Base-by-base conservation (phyloP, 2,797 vertebrate species). In the Chaetodon trifasciatus region DNA sequence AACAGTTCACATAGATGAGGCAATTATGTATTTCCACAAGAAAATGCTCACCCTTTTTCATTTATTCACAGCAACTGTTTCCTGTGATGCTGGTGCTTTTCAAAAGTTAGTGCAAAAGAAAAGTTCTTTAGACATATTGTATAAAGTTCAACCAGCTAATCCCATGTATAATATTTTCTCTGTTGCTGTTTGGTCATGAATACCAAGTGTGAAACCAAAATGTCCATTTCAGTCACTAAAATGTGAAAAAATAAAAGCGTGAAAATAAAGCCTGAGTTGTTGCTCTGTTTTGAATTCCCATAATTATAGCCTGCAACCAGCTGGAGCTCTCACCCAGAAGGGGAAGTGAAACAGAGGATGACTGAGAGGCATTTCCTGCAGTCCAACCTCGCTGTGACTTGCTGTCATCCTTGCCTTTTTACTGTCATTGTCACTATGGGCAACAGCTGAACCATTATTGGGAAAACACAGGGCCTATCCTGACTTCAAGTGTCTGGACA, bases 301-400 rank as follows among this genome's bases (percentile, higher is more conserved):
- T 78, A 69, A 83, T 78, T 64, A 73, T 56, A 24, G 53, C 8
- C 23, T 2, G 8, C 61, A 65, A 81, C 74, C 52, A 86, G 39
- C 62, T 1, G 7, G 49, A 61, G 61, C 60, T 88, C 75, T 82
- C 76, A 53, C 70, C 56, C 72, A 86, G 60, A 94, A 94, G 88
- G 86, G 86, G 95, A 96, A 96, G 91, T 93, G 94, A 95, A 95
- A 96, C 76, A 79, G 37, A 66, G 15, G 83, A 76, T 87, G 92
- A 88, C 74, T 83, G 15, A 71, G 67, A 93, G 84, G 81, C 62
- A 86, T 92, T 95, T 95, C 93, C 92, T 95, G 78, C 58, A 49
- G 86, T 82, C 76, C 28, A 40, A 8, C 10, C 40, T 63, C 9
- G n/a, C 73, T 82, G 86, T 91, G 75, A 84, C 69, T 93, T 84